These are phyloP conservation scores for Semnornis frantzii DNA, from an alignment of 2,113 vertebrate genomes.

Conservation along the genomic window DNA sequence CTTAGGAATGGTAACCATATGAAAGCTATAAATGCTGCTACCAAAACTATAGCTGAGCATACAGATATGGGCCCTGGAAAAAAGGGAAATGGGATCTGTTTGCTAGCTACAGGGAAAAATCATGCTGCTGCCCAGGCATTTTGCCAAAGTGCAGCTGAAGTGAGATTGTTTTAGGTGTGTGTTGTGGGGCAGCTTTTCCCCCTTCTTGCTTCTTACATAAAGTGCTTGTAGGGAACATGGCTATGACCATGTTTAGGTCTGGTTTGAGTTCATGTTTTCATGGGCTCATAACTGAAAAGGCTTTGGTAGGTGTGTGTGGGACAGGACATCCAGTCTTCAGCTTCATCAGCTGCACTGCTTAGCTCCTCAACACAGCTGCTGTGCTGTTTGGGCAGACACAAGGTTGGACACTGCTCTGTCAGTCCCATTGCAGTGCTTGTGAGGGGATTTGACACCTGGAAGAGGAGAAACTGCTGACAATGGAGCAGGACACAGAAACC, in stretches of 20 bases:
- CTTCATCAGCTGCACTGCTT: fast-evolving
- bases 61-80: neutral
- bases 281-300: neutral
- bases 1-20: slow-evolving; percentile 37
- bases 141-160: slow-evolving; percentile 3
- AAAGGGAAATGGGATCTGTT: neutral
- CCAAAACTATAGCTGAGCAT: neutral
- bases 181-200: neutral
- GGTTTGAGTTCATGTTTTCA: neutral
- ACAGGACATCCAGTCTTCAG: neutral
- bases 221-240: fast-evolving
- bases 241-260: neutral
- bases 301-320: fast-evolving
- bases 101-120: slow-evolving; percentile 12
- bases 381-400: neutral
- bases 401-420: neutral
- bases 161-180: slow-evolving; percentile 3
- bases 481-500: neutral
- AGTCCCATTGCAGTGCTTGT: neutral
- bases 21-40: slow-evolving; percentile 44
- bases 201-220: neutral
- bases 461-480: neutral
- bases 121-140: neutral
- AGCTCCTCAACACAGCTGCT: fast-evolving
- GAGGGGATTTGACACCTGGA: neutral